Percentiles rank a stretch among this genome's conserved stretches.
These are phyloP conservation scores for Merodon equestris DNA, from an alignment of 2,888 invertebrate genomes.

Conservation along the genomic window DNA sequence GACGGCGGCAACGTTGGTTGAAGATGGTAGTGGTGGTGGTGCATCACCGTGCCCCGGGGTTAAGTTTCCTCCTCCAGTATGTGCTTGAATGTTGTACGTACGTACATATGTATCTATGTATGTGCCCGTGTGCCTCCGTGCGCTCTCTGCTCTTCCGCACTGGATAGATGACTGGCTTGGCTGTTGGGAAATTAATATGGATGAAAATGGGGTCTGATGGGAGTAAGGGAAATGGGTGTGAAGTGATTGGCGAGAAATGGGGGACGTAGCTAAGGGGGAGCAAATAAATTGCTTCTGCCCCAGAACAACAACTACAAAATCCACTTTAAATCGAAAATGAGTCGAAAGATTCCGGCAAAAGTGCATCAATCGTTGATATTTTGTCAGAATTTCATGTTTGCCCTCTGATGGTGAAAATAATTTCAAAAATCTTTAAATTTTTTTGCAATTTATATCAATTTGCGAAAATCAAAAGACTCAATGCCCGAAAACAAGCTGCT, in stretches of 20 bases:
- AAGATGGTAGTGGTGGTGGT: slow-evolving; percentile 27
- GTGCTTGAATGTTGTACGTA: slow-evolving; percentile 15
- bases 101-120: slow-evolving; percentile 28
- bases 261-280: not conserved
- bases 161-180: slow-evolving; percentile 18
- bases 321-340: slow-evolving; percentile 3
- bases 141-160: slow-evolving; percentile 5
- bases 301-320: slow-evolving; percentile 33
- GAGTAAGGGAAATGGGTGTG: slow-evolving; percentile 54
- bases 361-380: not conserved
- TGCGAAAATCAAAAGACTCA: too few relatives aligned
- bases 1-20: slow-evolving; percentile 10
- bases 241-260: slow-evolving; percentile 46
- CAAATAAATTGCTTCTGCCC: slow-evolving; percentile 40
- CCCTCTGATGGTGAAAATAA: too few relatives aligned
- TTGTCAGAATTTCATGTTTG: too few relatives aligned
- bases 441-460: too few relatives aligned
- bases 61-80: slow-evolving; percentile 47
- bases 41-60: slow-evolving; percentile 64
- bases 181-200: slow-evolving; percentile 65
- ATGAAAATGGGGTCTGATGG: slow-evolving; percentile 38
- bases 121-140: slow-evolving; percentile 10
- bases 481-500: too few relatives aligned
- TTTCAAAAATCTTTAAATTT: too few relatives aligned
- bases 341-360: not conserved